Base-by-base conservation (phyloP, 2,113 vertebrate genomes). In the Azemiops feae region DNA sequence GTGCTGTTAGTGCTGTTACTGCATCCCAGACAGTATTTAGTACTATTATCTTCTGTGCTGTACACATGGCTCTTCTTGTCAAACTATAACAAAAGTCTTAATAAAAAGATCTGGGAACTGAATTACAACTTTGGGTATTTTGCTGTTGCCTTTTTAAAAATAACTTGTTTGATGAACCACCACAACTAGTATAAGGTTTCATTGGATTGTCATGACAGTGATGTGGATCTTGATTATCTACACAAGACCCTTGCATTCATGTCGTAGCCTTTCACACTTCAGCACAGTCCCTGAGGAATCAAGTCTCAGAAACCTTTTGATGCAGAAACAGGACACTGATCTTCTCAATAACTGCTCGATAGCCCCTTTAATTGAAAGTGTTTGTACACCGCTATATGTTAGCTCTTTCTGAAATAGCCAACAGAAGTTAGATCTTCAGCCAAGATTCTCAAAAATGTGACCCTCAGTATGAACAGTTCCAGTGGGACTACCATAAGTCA, bases 71-170 rank as follows among this genome's bases (percentile, higher is more conserved):
- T 96, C 94, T 90, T 85, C 90, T 94, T 96, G 97, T 97, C 96
- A 94, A 58, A 81, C 95, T 94, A 34, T 96, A 91, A 92, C 95
- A 95, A 45, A 57, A 96, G 89, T 93, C 94, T 95, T n/a, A 98
- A 98, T 98, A 98, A 98, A 98, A 93, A 98, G 95, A 94, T 93
- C 93, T 92, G n/a, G 0, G 95, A 97, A 96, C 96, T 94, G 20
- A 81, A 92, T 93, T 25, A 69, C 95, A 94, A 96, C 95, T 97
- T 97, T 7, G 0, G 25, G 95, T 69, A 85, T 20, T 93, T 95
- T 86, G 95, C n/a, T 93, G 93, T 89, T 10, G 0, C 0, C 2
- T 2, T 57, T 2, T 58, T 0, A 47, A 3, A 81, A 81, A 43
- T 81, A 81, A 0, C 1, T 53, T 64, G 55, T 22, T 88, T 9